Conservation (phyloP, 2,888 invertebrate species). For the Amiota minor region DNA sequence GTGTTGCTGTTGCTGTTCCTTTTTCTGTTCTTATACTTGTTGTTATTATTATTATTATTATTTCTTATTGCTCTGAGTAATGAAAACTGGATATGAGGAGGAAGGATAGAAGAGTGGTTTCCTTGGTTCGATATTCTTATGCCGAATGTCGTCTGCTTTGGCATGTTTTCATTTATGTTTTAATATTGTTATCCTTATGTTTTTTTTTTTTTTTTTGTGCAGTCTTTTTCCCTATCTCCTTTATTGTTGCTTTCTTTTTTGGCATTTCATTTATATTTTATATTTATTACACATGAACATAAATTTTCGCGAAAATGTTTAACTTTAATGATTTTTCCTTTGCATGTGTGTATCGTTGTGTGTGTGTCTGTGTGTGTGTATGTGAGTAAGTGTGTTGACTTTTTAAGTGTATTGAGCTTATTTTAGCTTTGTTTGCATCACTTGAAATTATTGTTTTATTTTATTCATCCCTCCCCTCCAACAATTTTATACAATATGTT, state of each 20-base stretch:
- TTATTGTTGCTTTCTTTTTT: neutral
- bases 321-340: constrained; percentile 21
- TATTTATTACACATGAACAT: constrained; percentile 19
- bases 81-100: neutral
- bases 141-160: constrained; percentile 48
- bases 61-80: neutral
- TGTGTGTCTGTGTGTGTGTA: constrained; percentile 16
- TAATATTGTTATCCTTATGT: constrained; percentile 47
- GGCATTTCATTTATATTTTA: constrained; percentile 13
- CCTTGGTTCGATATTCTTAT: constrained; percentile 41
- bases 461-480: neutral
- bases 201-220: constrained; percentile 12
- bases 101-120: neutral
- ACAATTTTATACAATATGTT: neutral
- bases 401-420: constrained; percentile 3
- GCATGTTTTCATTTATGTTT: constrained; percentile 49
- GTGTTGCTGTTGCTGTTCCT: neutral
- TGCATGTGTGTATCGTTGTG: neutral
- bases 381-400: constrained; percentile 24
- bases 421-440: neutral
- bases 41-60: too few relatives aligned
- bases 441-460: neutral
- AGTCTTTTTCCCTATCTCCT: neutral
- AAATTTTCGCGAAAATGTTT: constrained; percentile 6
- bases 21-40: too few relatives aligned